Percentiles rank a stretch among this genome's conserved stretches.
Evolutionary conservation across 53 echinoderm and acorn worm genomes (phyloP).

Genomic region (Hippasteria phrygiana): DNA sequence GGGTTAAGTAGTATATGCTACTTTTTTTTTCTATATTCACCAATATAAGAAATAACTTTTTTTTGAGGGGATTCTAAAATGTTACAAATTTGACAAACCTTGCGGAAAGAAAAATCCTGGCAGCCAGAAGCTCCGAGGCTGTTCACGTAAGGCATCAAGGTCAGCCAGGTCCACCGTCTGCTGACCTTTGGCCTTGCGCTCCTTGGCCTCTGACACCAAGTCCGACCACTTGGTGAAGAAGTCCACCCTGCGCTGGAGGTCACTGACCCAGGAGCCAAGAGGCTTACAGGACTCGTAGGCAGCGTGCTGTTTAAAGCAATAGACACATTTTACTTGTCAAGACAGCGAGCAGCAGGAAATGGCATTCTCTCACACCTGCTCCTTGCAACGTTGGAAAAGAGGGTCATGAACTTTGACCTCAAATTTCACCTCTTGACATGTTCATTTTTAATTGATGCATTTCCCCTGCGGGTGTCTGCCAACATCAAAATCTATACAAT

Average conservation of each 20-base stretch:
- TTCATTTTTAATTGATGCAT: too few relatives aligned
- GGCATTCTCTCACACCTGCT: too few relatives aligned
- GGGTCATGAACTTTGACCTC: too few relatives aligned
- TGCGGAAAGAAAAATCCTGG: slow-evolving; percentile 99
- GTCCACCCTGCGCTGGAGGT: slow-evolving; percentile 93
- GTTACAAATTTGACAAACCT: slow-evolving; percentile 53
- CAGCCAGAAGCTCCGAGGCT: slow-evolving; percentile 95
- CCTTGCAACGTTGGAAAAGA: too few relatives aligned
- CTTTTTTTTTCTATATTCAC: too few relatives aligned
- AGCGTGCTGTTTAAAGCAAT: slow-evolving; percentile 73
- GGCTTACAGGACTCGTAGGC: slow-evolving; percentile 99
- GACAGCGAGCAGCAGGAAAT: not conserved
- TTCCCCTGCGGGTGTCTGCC: too few relatives aligned
- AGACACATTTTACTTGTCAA: too few relatives aligned
- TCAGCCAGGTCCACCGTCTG: slow-evolving; percentile 67
- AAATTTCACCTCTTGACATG: too few relatives aligned
- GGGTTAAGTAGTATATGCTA: too few relatives aligned
- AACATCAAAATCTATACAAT: too few relatives aligned
- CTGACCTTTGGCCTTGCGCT: slow-evolving; percentile 77
- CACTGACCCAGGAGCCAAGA: slow-evolving; percentile 86
- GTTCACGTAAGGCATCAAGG: slow-evolving; percentile 65
- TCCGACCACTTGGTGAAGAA: slow-evolving; percentile 95
- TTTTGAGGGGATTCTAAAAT: not conserved
- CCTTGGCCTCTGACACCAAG: slow-evolving; percentile 71
- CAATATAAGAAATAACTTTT: not conserved